Conservation (phyloP, 1,140 invertebrate species). For the Orius insidiosus region DNA sequence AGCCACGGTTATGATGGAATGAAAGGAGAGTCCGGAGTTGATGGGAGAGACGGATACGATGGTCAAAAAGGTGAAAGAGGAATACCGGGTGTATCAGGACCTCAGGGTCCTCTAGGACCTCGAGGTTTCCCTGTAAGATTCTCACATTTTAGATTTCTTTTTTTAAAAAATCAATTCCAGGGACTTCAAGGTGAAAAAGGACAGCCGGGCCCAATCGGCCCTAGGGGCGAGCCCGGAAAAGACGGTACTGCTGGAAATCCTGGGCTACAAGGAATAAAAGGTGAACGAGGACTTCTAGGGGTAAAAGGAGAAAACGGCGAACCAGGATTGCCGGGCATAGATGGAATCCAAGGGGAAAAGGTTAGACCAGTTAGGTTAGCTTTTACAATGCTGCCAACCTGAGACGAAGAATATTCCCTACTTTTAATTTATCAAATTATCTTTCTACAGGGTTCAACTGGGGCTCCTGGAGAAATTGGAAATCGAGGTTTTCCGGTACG, state of each 20-base stretch:
- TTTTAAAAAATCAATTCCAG: conserved; percentile 16
- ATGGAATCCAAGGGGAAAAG: conserved; percentile 23
- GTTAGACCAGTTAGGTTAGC: too few relatives aligned
- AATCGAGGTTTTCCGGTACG: too few relatives aligned
- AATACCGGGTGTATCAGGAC: conserved; percentile 32
- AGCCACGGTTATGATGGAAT: conserved; percentile 8
- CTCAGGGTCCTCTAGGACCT: conserved; percentile 48
- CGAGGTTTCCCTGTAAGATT: conserved; percentile 39
- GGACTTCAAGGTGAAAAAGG: conserved; percentile 30
- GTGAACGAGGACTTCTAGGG: conserved; percentile 57
- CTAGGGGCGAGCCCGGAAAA: conserved; percentile 45
- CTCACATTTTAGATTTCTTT: conserved; percentile 44
- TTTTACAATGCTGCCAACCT: too few relatives aligned
- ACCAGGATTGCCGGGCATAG: conserved; percentile 45
- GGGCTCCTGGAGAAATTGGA: too few relatives aligned
- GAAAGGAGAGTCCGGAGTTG: neutral
- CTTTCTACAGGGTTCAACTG: too few relatives aligned
- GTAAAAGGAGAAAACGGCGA: conserved; percentile 77
- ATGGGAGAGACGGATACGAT: conserved; percentile 9
- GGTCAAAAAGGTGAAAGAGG: conserved; percentile 20
- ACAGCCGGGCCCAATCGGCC: conserved; percentile 37
- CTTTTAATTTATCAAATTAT: too few relatives aligned
- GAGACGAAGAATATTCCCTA: too few relatives aligned
- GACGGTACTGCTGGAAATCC: conserved; percentile 33
- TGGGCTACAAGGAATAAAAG: conserved; percentile 53